These are phyloP conservation scores for Helicoverpa armigera DNA, from an alignment of 1,140 invertebrate species.

Conservation along the genomic window DNA sequence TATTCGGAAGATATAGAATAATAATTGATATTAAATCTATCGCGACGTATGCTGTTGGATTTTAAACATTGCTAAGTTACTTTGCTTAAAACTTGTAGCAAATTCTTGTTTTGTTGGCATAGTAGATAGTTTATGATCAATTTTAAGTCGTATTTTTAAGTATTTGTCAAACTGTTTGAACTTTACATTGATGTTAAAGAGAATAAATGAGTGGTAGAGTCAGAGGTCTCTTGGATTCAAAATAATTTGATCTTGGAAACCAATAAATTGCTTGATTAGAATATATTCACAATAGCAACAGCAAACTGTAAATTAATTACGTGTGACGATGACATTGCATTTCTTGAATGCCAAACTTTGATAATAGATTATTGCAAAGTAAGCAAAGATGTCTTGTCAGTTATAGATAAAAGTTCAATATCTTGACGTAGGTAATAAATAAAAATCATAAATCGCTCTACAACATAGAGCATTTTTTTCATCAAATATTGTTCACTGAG, in stretches of 20 bases:
- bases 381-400: too few relatives aligned
- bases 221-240: neutral
- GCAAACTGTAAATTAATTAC: too few relatives aligned
- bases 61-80: slow-evolving; percentile 33
- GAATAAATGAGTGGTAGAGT: slow-evolving; percentile 13
- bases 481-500: too few relatives aligned
- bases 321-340: too few relatives aligned
- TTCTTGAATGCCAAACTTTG: too few relatives aligned
- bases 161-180: slow-evolving; percentile 17
- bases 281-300: too few relatives aligned
- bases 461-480: too few relatives aligned
- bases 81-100: slow-evolving; percentile 31
- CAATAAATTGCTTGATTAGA: neutral
- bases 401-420: too few relatives aligned
- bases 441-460: too few relatives aligned
- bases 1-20: slow-evolving; percentile 55
- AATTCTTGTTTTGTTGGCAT: slow-evolving; percentile 31
- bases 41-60: slow-evolving; percentile 43
- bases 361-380: too few relatives aligned
- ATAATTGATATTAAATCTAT: slow-evolving; percentile 50
- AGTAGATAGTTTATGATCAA: slow-evolving; percentile 9
- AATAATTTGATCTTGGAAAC: neutral
- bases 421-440: too few relatives aligned
- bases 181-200: slow-evolving; percentile 12
- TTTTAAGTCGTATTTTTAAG: slow-evolving; percentile 19